These are phyloP conservation scores for Apostichopus californicus DNA, from an alignment of 35 echinoderm and acorn worm species.

Conservation along the genomic window DNA sequence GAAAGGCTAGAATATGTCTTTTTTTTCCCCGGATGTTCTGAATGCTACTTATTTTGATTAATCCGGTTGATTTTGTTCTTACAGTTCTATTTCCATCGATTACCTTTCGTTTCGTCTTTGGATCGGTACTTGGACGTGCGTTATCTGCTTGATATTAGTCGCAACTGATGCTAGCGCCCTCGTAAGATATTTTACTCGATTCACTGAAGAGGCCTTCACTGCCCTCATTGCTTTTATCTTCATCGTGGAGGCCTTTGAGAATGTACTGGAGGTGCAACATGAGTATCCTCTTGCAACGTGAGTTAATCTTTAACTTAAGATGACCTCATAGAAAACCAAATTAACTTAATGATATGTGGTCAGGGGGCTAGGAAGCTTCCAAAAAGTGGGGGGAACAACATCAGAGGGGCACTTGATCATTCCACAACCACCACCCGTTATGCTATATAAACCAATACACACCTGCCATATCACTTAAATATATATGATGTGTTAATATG, in stretches of 20 bases:
- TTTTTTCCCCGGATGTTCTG: background rate
- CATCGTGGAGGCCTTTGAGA: slow-evolving; percentile 93
- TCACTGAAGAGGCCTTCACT: slow-evolving; percentile 91
- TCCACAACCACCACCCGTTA: no score
- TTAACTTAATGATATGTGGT: no score
- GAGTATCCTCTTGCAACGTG: slow-evolving; percentile 84
- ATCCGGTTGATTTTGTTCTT: background rate
- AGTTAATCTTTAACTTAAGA: background rate
- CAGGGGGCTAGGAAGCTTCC: no score
- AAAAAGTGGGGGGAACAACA: no score
- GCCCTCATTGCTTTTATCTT: slow-evolving; percentile 97
- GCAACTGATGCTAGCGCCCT: slow-evolving; percentile 91
- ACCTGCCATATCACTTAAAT: background rate
- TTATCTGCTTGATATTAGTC: slow-evolving; percentile 79
- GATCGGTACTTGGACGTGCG: slow-evolving; percentile 94
- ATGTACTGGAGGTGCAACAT: slow-evolving; percentile 78
- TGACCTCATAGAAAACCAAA: background rate
- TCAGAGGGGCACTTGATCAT: no score
- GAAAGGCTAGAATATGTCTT: no score
- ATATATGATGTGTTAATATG: background rate
- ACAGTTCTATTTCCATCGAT: slow-evolving; percentile 68
- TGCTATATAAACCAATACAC: no score
- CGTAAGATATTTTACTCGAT: slow-evolving; percentile 89
- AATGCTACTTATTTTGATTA: no score
- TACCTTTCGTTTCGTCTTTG: slow-evolving; percentile 90